These are phyloP conservation scores for Hippocampus zosterae DNA, from an alignment of 2,113 vertebrate genomes.

Conservation along the genomic window DNA sequence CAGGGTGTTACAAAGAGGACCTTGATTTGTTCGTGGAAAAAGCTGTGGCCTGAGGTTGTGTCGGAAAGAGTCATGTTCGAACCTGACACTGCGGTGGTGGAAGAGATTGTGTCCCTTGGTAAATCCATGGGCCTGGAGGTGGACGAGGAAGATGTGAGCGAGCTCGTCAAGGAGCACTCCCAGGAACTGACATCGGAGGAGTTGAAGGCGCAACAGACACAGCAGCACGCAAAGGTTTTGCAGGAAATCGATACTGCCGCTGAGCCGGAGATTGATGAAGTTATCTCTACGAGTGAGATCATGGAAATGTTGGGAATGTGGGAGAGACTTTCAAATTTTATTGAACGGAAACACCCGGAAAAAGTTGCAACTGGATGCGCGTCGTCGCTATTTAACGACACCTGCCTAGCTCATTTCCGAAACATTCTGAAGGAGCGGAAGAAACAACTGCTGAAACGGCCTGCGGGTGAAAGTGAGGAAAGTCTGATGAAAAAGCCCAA, in stretches of 20 bases:
- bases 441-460: background rate
- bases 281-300: background rate
- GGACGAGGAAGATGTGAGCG: background rate
- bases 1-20: background rate
- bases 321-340: constrained; percentile 1
- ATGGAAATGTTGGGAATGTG: constrained; percentile 5
- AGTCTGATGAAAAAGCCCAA: background rate
- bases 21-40: constrained; percentile 1
- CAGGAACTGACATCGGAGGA: background rate
- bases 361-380: constrained; percentile 1
- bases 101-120: background rate
- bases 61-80: background rate
- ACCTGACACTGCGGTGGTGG: background rate
- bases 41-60: constrained; percentile 4
- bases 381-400: background rate
- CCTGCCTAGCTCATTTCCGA: constrained; percentile 3
- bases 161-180: background rate
- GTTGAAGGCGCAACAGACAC: background rate
- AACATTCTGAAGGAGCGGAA: constrained; percentile 2
- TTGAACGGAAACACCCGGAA: background rate
- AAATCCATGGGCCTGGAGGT: constrained; percentile 7
- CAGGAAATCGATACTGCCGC: background rate
- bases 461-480: background rate
- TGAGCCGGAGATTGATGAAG: background rate
- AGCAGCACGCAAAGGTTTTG: constrained; percentile 4